Evolutionary conservation across 2,113 vertebrate species (phyloP), one percentile per base, ranked within the genome.

Genomic region (Zonotrichia leucophrys): DNA sequence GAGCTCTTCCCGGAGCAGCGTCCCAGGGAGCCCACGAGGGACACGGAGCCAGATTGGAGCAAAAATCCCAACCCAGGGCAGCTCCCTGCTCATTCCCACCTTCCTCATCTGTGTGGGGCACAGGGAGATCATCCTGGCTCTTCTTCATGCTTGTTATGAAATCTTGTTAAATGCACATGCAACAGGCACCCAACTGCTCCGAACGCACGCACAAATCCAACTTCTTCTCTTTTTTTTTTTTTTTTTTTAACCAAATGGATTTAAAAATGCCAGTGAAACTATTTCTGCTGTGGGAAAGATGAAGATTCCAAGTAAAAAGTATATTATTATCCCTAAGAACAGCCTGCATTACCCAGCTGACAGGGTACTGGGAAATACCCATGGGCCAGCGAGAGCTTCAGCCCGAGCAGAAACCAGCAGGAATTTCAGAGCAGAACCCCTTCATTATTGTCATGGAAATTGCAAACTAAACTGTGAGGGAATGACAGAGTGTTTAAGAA

Each of bases 321-420:
- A 72, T 95, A 79, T 96, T 78, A 96, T 96, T 97, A 96, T 94
- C 88, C 83, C 86, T 89, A 96, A 94, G 95, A 96, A 58, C 92
- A 96, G 95, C 68, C 80, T 81, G 1, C 0, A 2, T 41, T 78
- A 70, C 67, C 11, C 83, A 74, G 88, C 53, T 52, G 69, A 96
- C 76, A 78, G 76, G 53, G 64, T 22, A 67, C 44, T 88, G 90
- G 90, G 94, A 95, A 96, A 94, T 89, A 88, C 76, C 90, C 28
- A 53, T 1, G 5, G 81, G 78, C 84, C 83, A 90, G 83, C 0
- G 0, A 81, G 60, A 80, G 67, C 90, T 90, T 49, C 35, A 67
- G 53, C 75, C 73, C 30, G 42, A 78, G 74, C 82, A 73, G 10
- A 69, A 83, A 87, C 21, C 4, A 18, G 39, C 69, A 42, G 1